Percentiles rank a stretch among this genome's conserved stretches.
phyloP scores from a whole-genome alignment of 1,140 invertebrate species.

The Cydia splendana region DNA sequence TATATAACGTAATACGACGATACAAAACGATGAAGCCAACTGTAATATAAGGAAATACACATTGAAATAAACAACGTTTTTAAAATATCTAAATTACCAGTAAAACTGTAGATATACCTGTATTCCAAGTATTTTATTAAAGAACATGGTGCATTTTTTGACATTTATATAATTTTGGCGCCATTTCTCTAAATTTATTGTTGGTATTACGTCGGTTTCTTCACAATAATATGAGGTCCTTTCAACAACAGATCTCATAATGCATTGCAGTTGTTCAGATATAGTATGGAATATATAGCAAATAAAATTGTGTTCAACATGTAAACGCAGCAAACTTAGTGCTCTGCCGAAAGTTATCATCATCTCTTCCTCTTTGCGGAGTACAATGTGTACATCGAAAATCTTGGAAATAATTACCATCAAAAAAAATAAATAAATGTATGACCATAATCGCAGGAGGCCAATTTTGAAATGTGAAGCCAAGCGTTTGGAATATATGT shows the following conservation, averaged over 20 bases:
- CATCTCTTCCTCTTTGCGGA: not conserved
- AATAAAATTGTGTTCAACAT: not conserved
- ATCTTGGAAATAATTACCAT: not conserved
- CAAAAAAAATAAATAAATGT: not conserved
- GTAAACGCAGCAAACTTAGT: not conserved
- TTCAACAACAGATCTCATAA: not conserved
- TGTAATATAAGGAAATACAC: not conserved
- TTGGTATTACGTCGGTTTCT: not conserved
- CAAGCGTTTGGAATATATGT: not conserved
- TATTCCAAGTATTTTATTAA: not conserved
- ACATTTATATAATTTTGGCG: not conserved
- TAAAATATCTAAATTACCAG: not conserved
- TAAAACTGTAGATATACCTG: not conserved
- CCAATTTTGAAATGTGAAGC: not conserved
- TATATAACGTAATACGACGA: not conserved
- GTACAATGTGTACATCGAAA: not conserved
- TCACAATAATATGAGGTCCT: not conserved
- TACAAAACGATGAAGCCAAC: not conserved
- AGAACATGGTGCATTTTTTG: not conserved
- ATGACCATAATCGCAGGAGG: not conserved
- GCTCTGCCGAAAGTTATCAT: not conserved
- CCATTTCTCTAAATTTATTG: not conserved
- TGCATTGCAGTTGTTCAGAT: conserved; percentile 5
- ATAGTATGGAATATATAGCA: not conserved
- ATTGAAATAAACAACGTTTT: not conserved